Conservation (phyloP, 2,888 invertebrate species). For the Mayetiola destructor region DNA sequence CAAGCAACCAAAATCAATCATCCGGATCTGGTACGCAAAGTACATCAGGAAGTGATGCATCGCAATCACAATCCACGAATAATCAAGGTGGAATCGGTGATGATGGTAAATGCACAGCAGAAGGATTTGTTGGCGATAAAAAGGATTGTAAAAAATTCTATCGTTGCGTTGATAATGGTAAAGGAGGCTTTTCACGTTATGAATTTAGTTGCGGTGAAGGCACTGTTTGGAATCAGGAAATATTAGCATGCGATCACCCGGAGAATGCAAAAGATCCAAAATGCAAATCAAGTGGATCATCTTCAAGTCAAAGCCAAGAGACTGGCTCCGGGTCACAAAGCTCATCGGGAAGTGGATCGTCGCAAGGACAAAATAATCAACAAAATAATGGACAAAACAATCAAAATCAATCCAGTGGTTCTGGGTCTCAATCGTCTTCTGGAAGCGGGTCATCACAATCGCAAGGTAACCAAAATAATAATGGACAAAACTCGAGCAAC, state of each 20-base stretch:
- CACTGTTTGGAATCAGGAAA: conserved; percentile 59
- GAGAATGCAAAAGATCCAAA: conserved; percentile 23
- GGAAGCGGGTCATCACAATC: no score
- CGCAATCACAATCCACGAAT: background rate
- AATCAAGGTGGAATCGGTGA: conserved; percentile 13
- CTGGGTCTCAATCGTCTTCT: no score
- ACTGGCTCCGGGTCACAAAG: background rate
- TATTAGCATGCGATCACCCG: conserved; percentile 54
- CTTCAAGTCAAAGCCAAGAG: background rate
- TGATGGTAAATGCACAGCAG: conserved; percentile 28
- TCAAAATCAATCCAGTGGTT: background rate
- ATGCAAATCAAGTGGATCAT: background rate
- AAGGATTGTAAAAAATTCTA: conserved; percentile 43
- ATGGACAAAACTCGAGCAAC: conserved; percentile 19
- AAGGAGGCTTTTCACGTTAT: conserved; percentile 31
- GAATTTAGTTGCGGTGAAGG: conserved; percentile 49
- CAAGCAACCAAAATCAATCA: background rate
- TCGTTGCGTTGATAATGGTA: conserved; percentile 37
- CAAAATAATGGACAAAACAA: background rate
- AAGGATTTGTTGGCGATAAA: conserved; percentile 30
- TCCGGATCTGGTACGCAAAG: background rate
- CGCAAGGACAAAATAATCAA: background rate
- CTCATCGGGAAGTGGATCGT: no score
- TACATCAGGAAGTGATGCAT: background rate
- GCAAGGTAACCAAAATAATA: no score